Base-by-base conservation (phyloP, 1,140 invertebrate species). In the Frieseomelitta varia region DNA sequence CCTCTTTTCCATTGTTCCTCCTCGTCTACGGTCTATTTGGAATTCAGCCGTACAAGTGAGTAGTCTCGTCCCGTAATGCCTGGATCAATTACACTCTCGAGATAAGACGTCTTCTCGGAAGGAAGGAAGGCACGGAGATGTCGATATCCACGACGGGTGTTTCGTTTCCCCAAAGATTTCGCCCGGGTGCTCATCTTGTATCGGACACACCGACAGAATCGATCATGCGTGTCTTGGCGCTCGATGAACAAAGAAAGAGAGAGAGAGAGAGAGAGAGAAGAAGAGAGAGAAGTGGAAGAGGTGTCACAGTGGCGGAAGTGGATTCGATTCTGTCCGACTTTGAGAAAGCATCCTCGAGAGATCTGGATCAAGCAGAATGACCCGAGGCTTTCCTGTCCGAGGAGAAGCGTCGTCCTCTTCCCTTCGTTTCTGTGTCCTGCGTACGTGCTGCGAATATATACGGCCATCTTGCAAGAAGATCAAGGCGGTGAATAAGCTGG, bases 311-410 rank as follows among this genome's bases (percentile, higher is more conserved):
- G 21, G 47, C 65, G 61, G 30, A 63, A 77, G 47, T 78, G 34
- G 79, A 78, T 88, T 86, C 80, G 84, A 84, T 88, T 88, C 56
- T 34, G 67, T 77, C 68, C 86, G 78, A 86, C 76, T 89, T 81
- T 83, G 84, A 86, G 2, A 2, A 30, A 82, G 78, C 78, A 80
- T 86, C 24, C 87, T 88, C 84, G 55, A 79, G 78, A 86, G 88
- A 89, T 89, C 81, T 53, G 81, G 80, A 88, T 88, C 84, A 88
- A 85, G 61, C 51, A 51, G 74, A 82, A 72, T 74, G 85, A 86
- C 61, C 69, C 67, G 68, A 75, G 24, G 53, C 72, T 85, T 87
- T 77, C 71, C 24, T 51, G 56, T 21, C 30, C 24, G 84, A 61
- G 67, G 53, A n/a, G n/a, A 72, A 86, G n/a, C 58, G 39, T 47